Evolutionary conservation across 2,797 vertebrate genomes (phyloP), one percentile per base, ranked within the genome.

Genomic region (Pelochelys cantorii): DNA sequence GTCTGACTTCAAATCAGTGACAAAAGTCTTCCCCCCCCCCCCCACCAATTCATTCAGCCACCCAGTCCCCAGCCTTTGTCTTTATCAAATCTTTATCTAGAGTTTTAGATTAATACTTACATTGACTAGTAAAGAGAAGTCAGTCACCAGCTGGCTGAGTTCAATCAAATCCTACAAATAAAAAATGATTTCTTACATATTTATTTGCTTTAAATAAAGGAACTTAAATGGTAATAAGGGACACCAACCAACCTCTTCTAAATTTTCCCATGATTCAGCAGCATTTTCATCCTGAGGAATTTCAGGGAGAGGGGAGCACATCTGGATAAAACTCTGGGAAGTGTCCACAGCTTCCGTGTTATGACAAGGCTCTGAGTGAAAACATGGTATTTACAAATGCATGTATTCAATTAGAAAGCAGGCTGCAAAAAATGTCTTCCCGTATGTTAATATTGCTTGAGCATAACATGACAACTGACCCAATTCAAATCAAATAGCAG

Each of bases 231-330:
- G 71, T 27, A 18, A 22, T 18, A 31, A 37, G 22, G 56, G 53
- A 84, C 82, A 91, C 55, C 83, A 93, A 92, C 96, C 42, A 97
- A 99, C 99, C 98, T 98, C 98, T 97, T 99, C 99, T 93, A 99
- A 97, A 79, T 92, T 97, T 90, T 99, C 99, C 99, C 99, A 99
- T 80, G 99, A 99, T 97, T 99, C 99, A 0, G 98, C 98, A 37
- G 99, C 99, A 37, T 98, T 98, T 97, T 99, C 98, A 96, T 99
- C 98, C 81, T 96, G 97, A 92, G 99, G 99, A 97, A 99, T 99
- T 97, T 99, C 97, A 7, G 99, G 98, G 75, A 99, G 98, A 5
- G 48, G 75, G 23, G 98, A 97, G 80, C 98, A 98, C 27, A 97
- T 94, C 96, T 99, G 99, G 94, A 93, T 96, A 91, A 97, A 89